These are phyloP conservation scores for Regulus satrapa DNA, from an alignment of 2,113 vertebrate species.

Conservation along the genomic window DNA sequence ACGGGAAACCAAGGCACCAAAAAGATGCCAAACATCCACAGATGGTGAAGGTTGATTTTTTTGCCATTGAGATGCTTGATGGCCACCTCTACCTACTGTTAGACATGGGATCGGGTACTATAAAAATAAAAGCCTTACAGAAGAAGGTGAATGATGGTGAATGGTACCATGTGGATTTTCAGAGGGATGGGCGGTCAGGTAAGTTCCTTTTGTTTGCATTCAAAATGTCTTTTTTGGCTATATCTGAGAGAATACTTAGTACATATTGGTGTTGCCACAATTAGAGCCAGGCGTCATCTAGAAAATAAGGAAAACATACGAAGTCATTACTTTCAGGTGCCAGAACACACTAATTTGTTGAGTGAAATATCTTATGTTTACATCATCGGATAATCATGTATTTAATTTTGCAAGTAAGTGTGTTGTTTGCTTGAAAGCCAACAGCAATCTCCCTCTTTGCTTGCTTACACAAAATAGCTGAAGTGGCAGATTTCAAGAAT, in stretches of 20 bases:
- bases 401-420: conserved; percentile 43
- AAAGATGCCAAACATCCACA: conserved; percentile 91
- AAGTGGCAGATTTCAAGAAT: background rate
- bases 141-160: conserved; percentile 98
- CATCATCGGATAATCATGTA: conserved; percentile 6
- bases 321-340: background rate
- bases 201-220: background rate
- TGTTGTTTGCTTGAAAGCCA: conserved; percentile 10
- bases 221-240: background rate
- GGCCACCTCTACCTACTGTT: conserved; percentile 93
- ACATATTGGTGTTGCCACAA: background rate
- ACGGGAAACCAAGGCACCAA: conserved; percentile 91
- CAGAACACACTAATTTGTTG: background rate
- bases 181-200: conserved; percentile 95
- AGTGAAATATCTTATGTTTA: background rate
- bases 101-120: conserved; percentile 98
- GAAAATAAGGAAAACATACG: background rate
- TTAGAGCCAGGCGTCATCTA: background rate
- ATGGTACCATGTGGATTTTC: conserved; percentile 99
- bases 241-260: background rate
- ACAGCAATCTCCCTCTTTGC: background rate
- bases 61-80: conserved; percentile 97
- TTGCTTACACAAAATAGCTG: background rate
- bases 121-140: conserved; percentile 91
- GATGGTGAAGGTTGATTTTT: conserved; percentile 95